Conservation (phyloP, 2,797 vertebrate species). For the Silurus lanzhouensis region DNA sequence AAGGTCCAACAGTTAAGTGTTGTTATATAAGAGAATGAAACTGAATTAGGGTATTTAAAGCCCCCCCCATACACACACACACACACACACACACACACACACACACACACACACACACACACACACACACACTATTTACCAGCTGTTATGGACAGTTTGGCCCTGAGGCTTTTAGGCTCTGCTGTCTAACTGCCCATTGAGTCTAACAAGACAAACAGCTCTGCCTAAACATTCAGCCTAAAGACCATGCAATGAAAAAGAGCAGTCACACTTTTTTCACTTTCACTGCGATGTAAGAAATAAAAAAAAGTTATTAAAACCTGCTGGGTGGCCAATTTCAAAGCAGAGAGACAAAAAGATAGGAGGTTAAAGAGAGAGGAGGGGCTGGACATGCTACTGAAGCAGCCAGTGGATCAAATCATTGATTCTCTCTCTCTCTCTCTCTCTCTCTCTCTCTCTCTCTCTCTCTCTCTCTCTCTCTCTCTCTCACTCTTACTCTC, state of each 20-base stretch:
- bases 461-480: conserved; percentile 28
- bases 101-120: neutral
- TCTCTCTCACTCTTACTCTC: neutral
- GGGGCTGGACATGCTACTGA: conserved; percentile 53
- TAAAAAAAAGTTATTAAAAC: conserved; percentile 14
- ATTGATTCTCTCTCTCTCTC: conserved; percentile 62
- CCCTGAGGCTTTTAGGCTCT: conserved; percentile 34
- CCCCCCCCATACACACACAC: neutral
- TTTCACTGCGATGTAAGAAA: conserved; percentile 38
- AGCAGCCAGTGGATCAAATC: conserved; percentile 68
- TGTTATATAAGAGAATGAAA: neutral
- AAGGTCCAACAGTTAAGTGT: neutral
- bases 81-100: neutral
- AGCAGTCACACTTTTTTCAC: conserved; percentile 36
- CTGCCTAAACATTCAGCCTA: conserved; percentile 23
- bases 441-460: conserved; percentile 35
- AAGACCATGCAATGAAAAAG: conserved; percentile 2
- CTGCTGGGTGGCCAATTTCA: conserved; percentile 26
- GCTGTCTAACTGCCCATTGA: conserved; percentile 34
- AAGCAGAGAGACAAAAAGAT: conserved; percentile 16
- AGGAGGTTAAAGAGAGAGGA: conserved; percentile 1
- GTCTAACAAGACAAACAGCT: conserved; percentile 43
- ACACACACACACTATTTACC: neutral
- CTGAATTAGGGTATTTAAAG: neutral
- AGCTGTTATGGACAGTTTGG: conserved; percentile 25